A percentile compares a stretch with the other conserved stretches of the same genome.
Conservation (phyloP, 2,113 vertebrate species). For the Cavia aperea region DNA sequence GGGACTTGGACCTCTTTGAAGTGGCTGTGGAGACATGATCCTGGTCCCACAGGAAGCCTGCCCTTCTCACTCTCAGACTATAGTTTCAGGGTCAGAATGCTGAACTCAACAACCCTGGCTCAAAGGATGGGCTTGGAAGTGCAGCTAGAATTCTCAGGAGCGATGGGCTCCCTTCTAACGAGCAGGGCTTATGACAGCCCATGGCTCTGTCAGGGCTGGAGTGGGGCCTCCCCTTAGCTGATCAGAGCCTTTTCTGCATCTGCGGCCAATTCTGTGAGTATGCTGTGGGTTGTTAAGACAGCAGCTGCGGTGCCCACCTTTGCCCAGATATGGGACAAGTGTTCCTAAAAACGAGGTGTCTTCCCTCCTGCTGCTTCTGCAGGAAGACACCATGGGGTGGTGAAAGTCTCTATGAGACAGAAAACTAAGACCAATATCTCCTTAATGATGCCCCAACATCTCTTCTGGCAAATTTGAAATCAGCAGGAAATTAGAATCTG, state of each 20-base stretch:
- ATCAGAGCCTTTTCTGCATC: background rate
- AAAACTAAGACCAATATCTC: background rate
- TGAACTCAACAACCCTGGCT: background rate
- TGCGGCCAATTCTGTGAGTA: background rate
- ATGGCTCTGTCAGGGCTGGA: background rate
- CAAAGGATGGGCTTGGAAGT: background rate
- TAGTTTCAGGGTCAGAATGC: background rate
- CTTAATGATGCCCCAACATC: background rate
- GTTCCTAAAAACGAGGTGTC: background rate
- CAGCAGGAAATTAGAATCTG: background rate
- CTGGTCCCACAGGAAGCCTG: background rate
- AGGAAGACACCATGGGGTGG: background rate
- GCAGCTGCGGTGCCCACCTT: background rate
- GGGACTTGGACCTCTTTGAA: background rate
- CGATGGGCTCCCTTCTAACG: background rate
- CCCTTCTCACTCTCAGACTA: background rate
- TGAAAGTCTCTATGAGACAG: background rate
- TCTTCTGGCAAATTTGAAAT: background rate
- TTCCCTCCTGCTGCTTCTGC: background rate
- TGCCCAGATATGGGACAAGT: background rate
- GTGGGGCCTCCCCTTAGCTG: background rate
- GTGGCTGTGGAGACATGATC: background rate
- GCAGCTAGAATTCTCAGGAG: background rate
- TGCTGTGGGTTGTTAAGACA: background rate
- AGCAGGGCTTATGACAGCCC: background rate